Percentiles rank a stretch among this genome's conserved stretches.
These are phyloP conservation scores for Rhinolophus sinicus DNA, from an alignment of 2,113 vertebrate genomes.

Conservation along the genomic window DNA sequence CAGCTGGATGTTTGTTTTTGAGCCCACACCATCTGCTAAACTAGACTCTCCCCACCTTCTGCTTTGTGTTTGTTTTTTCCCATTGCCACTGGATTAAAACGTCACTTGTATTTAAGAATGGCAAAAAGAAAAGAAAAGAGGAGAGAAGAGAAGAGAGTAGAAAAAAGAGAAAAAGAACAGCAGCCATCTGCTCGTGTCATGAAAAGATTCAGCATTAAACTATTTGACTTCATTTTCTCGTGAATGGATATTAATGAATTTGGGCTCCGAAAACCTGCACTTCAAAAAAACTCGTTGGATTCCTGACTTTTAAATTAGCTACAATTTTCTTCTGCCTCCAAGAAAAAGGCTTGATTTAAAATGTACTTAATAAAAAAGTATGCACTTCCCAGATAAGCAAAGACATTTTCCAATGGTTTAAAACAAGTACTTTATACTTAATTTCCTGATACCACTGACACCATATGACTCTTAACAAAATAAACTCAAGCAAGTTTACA, in stretches of 20 bases:
- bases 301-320: conserved; percentile 46
- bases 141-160: too few relatives aligned
- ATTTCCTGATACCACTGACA: not conserved
- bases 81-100: not conserved
- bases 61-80: not conserved
- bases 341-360: conserved; percentile 30
- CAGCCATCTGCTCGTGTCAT: not conserved
- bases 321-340: conserved; percentile 19
- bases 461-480: not conserved
- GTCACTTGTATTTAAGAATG: not conserved
- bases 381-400: conserved; percentile 64
- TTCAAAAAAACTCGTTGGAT: conserved; percentile 27
- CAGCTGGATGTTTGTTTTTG: not conserved
- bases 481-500: not conserved
- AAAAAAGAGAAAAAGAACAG: too few relatives aligned
- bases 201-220: not conserved
- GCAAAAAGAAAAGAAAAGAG: too few relatives aligned
- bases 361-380: conserved; percentile 10
- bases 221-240: not conserved
- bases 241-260: conserved; percentile 33
- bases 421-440: not conserved
- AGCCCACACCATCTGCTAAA: not conserved
- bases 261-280: not conserved
- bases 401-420: not conserved
- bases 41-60: rapidly evolving